Conservation (phyloP, 2,888 invertebrate species). For the Scotopteryx bipunctaria region DNA sequence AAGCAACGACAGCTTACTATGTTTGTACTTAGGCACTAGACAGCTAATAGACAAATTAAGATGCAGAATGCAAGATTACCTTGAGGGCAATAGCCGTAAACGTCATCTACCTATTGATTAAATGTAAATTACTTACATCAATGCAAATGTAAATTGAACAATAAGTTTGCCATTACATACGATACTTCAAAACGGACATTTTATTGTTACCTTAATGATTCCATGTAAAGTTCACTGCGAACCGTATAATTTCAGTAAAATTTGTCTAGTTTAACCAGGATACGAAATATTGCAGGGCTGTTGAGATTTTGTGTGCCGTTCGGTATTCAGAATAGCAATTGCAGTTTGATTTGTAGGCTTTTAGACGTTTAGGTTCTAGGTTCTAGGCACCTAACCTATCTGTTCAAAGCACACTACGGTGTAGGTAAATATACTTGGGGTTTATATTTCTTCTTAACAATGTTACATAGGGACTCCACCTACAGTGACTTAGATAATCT, state of each 20-base stretch:
- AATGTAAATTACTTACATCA: slow-evolving; percentile 23
- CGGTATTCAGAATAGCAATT: too few species aligned
- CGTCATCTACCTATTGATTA: slow-evolving; percentile 21
- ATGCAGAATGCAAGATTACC: slow-evolving; percentile 19
- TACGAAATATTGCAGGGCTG: too few species aligned
- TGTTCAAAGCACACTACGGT: too few species aligned
- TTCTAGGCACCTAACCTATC: too few species aligned
- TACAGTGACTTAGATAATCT: background rate
- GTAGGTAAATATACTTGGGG: too few species aligned
- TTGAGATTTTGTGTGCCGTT: too few species aligned
- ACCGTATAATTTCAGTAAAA: background rate
- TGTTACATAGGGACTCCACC: background rate
- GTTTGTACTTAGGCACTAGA: background rate
- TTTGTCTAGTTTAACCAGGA: too few species aligned
- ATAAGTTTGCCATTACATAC: slow-evolving; percentile 25
- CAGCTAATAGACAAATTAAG: slow-evolving; percentile 7
- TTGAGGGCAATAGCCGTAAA: slow-evolving; percentile 21
- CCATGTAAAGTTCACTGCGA: background rate
- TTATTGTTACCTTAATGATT: slow-evolving; percentile 14
- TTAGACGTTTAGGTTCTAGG: too few species aligned
- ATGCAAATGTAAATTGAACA: slow-evolving; percentile 26
- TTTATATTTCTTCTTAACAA: too few species aligned
- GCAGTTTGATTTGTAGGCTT: too few species aligned
- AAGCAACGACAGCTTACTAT: background rate
- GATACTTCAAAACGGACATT: slow-evolving; percentile 19